Evolutionary conservation across 2,113 vertebrate species (phyloP).

Genomic region (Caranx ignobilis): DNA sequence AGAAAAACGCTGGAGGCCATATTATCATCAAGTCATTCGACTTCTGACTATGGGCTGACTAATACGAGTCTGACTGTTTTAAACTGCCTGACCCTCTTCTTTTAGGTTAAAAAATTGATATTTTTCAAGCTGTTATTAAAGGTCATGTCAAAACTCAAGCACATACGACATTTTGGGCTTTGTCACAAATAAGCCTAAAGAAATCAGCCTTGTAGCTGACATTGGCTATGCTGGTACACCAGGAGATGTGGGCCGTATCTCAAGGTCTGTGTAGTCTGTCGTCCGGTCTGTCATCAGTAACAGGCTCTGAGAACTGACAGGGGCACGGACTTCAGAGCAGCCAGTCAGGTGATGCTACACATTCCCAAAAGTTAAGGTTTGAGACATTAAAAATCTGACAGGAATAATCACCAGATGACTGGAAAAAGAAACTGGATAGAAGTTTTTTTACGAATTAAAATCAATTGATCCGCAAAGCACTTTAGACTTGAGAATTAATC

Average conservation of each 20-base stretch:
- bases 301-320: conserved; percentile 3
- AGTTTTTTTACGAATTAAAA: neutral
- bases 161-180: conserved; percentile 19
- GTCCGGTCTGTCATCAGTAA: neutral
- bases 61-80: conserved; percentile 33
- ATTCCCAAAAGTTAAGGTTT: conserved; percentile 18
- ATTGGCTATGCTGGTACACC: neutral
- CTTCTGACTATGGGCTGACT: conserved; percentile 68
- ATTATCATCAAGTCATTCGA: conserved; percentile 60
- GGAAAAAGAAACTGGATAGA: neutral
- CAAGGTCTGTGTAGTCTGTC: conserved; percentile 49
- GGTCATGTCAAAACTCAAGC: conserved; percentile 27
- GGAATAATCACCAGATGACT: neutral
- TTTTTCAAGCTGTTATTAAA: neutral
- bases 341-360: neutral
- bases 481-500: conserved; percentile 21
- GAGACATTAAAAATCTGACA: neutral
- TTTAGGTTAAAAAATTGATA: neutral
- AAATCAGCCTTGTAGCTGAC: conserved; percentile 26
- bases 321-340: neutral
- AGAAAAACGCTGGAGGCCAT: conserved; percentile 13
- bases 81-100: conserved; percentile 41
- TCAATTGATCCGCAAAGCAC: neutral
- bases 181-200: neutral
- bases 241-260: conserved; percentile 15